A percentile compares a stretch with the other conserved stretches of the same genome.
These are phyloP conservation scores for Hystrix brachyura DNA, from an alignment of 2,113 vertebrate species.

Conservation along the genomic window DNA sequence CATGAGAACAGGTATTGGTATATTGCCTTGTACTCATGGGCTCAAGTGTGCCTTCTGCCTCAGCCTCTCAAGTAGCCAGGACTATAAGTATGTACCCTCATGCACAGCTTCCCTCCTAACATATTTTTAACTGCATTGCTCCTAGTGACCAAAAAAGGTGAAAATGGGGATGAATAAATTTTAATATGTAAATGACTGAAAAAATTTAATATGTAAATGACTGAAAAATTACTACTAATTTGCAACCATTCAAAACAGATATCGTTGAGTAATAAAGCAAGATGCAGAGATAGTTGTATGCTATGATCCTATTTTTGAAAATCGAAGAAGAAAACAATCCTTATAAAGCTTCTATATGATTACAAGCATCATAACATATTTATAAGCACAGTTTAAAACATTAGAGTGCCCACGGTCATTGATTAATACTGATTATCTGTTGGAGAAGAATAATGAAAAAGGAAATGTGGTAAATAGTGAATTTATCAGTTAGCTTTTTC, in stretches of 20 bases:
- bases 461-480: slow-evolving; percentile 32
- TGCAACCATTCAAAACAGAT: slow-evolving; percentile 17
- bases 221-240: slow-evolving; percentile 4
- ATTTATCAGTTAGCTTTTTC: slow-evolving; percentile 34
- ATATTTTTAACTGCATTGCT: slow-evolving; percentile 41
- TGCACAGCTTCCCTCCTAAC: neutral
- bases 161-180: neutral
- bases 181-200: slow-evolving; percentile 20
- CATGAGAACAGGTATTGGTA: neutral
- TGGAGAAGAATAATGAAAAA: slow-evolving; percentile 7
- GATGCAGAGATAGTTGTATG: neutral
- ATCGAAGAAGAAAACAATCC: slow-evolving; percentile 49
- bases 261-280: slow-evolving; percentile 44
- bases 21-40: neutral
- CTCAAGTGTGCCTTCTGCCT: neutral
- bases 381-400: slow-evolving; percentile 43
- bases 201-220: slow-evolving; percentile 24
- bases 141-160: neutral
- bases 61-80: neutral
- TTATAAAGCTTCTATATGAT: neutral
- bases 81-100: neutral
- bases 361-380: slow-evolving; percentile 9
- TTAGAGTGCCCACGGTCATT: neutral
- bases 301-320: slow-evolving; percentile 23
- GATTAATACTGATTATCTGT: slow-evolving; percentile 27